Percentiles rank a stretch among this genome's conserved stretches.
phyloP scores from a whole-genome alignment of 2,797 vertebrate species.

The Argyrosomus regius region DNA sequence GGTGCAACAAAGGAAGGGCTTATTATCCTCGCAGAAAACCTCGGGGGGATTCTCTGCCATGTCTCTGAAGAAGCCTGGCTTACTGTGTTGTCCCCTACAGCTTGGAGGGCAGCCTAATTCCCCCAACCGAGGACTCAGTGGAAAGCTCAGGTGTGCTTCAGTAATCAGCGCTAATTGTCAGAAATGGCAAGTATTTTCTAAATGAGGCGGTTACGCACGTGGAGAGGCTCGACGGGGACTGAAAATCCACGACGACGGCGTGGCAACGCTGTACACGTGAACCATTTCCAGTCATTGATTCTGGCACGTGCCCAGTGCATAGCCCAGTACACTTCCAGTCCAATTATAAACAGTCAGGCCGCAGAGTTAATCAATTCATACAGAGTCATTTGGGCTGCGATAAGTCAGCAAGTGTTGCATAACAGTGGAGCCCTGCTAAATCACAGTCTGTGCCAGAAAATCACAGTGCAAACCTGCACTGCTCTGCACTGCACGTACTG shows the following conservation, averaged over 20 bases:
- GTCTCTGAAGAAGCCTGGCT: slow-evolving; percentile 54
- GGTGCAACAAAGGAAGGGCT: slow-evolving; percentile 31
- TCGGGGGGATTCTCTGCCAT: slow-evolving; percentile 48
- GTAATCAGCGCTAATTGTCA: slow-evolving; percentile 21
- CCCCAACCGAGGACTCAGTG: slow-evolving; percentile 20
- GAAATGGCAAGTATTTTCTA: slow-evolving; percentile 11
- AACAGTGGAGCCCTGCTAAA: slow-evolving; percentile 67
- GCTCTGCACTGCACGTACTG: slow-evolving; percentile 22
- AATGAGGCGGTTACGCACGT: slow-evolving; percentile 9
- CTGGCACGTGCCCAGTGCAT: slow-evolving; percentile 63
- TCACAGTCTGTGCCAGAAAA: slow-evolving; percentile 62
- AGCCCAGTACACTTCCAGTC: slow-evolving; percentile 66
- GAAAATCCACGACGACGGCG: slow-evolving; percentile 24
- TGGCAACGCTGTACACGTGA: slow-evolving; percentile 39
- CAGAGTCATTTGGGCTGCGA: slow-evolving; percentile 67
- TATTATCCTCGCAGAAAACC: slow-evolving; percentile 48
- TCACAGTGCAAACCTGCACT: slow-evolving; percentile 60
- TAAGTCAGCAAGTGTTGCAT: slow-evolving; percentile 77
- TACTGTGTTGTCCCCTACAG: slow-evolving; percentile 37
- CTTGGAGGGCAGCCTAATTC: slow-evolving; percentile 47
- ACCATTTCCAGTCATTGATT: slow-evolving; percentile 71
- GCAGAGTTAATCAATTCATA: slow-evolving; percentile 79
- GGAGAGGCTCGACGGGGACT: slow-evolving; percentile 16
- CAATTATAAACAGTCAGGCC: slow-evolving; percentile 73
- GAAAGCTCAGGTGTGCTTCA: slow-evolving; percentile 57